These are phyloP conservation scores for Thamnaconus septentrionalis DNA, from an alignment of 2,113 vertebrate genomes.

Conservation along the genomic window DNA sequence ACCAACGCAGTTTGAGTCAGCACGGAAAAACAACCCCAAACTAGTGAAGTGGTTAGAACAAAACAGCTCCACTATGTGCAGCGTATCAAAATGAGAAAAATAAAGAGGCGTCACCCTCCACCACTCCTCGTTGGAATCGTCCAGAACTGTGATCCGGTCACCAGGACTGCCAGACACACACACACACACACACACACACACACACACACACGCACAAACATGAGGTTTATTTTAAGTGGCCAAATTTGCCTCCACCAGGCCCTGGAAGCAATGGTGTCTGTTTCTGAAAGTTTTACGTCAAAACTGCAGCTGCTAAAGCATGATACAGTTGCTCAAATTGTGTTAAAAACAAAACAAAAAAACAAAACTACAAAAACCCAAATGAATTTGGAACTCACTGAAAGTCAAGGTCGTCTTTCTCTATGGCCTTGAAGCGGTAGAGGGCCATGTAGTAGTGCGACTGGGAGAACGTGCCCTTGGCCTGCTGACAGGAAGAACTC, in stretches of 20 bases:
- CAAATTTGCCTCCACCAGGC: too few relatives aligned
- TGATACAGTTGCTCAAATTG: too few relatives aligned
- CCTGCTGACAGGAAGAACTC: slow-evolving; percentile 30
- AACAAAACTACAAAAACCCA: neutral
- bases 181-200: neutral
- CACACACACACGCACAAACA: too few relatives aligned
- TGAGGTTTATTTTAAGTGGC: too few relatives aligned
- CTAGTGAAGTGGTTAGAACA: neutral
- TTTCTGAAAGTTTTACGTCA: too few relatives aligned
- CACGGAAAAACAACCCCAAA: neutral
- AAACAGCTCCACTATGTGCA: neutral
- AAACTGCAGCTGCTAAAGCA: too few relatives aligned
- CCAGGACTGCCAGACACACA: slow-evolving; percentile 80
- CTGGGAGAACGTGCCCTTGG: slow-evolving; percentile 80
- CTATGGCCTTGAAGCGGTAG: slow-evolving; percentile 96
- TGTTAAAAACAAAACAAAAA: neutral
- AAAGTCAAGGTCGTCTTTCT: slow-evolving; percentile 97
- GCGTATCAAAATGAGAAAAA: neutral
- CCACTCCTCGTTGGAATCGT: slow-evolving; percentile 99
- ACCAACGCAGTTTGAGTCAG: neutral
- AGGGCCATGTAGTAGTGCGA: slow-evolving; percentile 95
- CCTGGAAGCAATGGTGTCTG: too few relatives aligned
- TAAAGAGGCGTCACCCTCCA: slow-evolving; percentile 85
- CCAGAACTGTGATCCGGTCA: slow-evolving; percentile 92
- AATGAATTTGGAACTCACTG: slow-evolving; percentile 79